Evolutionary conservation across 1,140 invertebrate species (phyloP), one percentile per base, ranked within the genome.

Genomic region (Neocloeon triangulifer): DNA sequence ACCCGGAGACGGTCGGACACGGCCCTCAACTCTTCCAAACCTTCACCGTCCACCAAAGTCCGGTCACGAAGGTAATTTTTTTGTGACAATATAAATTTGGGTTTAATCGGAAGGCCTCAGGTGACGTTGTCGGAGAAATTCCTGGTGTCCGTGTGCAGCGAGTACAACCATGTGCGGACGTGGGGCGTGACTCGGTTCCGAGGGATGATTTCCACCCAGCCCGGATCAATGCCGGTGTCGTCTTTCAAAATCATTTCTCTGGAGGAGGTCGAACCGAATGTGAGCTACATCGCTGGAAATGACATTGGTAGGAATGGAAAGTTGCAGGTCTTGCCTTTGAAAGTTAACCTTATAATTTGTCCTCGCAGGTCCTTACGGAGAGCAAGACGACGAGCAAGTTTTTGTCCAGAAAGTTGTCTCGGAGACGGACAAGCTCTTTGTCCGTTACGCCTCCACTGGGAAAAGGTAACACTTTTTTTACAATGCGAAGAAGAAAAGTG

Each of bases 341-440:
- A 19, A 34, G 19, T 17, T 6, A 18, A 17, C 19, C 25, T 42
- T 20, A 21, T 21, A 25, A 16, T 25, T 32, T 25, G 44, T 14
- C 37, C 30, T 45, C 38, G 19, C 28, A 75, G 89, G 89, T 28
- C 92, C 91, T 6, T 97, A 85, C 58, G 91, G 91, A 8, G 89
- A 96, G 50, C 85, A 92, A 55, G 86, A 95, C 50, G 88, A 94
- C 49, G 86, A 94, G 47, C 88, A 95, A 59, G 77, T 98, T 25
- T 96, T 98, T 51, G 75, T 98, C 19, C 91, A 98, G 52, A 92
- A 94, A 62, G 80, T 96, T 22, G 82, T 95, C 10, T 86, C 89
- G 3, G 86, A 96, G 49, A 91, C 86, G 4, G 84, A 94, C 56
- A 81, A 86, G 37, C 50, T 97, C 1, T 95, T 89, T 53, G 82